Evolutionary conservation across 2,113 vertebrate genomes (phyloP).

Genomic region (Oriolus oriolus): DNA sequence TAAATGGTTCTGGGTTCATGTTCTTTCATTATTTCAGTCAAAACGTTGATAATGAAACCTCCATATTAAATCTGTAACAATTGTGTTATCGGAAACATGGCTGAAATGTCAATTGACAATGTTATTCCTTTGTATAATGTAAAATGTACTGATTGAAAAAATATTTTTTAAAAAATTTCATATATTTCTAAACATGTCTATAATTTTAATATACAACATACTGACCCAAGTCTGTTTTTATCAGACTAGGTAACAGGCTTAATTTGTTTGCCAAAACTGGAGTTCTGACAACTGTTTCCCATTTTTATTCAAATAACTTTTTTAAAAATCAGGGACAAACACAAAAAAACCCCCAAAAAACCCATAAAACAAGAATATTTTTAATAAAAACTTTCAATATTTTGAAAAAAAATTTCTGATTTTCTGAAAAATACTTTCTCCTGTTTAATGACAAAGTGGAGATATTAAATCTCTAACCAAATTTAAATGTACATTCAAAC

Average conservation of each 20-base stretch:
- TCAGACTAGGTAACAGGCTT: not conserved
- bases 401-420: not conserved
- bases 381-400: not conserved
- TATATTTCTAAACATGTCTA: not conserved
- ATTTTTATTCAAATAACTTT: not conserved
- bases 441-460: not conserved
- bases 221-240: not conserved
- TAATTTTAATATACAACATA: not conserved
- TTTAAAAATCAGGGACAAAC: not conserved
- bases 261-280: not conserved
- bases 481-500: not conserved
- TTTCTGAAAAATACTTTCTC: not conserved
- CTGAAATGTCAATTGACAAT: not conserved
- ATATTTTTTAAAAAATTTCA: not conserved
- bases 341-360: not conserved
- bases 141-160: not conserved
- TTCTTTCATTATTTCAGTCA: not conserved
- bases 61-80: not conserved
- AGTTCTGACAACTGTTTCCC: not conserved
- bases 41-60: not conserved
- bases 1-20: not conserved
- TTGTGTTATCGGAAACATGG: accelerated
- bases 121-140: not conserved
- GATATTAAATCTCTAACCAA: not conserved
- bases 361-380: not conserved